Percentiles rank a stretch among this genome's conserved stretches.
phyloP scores from a whole-genome alignment of 2,888 invertebrate genomes.

The Molorchus minor region DNA sequence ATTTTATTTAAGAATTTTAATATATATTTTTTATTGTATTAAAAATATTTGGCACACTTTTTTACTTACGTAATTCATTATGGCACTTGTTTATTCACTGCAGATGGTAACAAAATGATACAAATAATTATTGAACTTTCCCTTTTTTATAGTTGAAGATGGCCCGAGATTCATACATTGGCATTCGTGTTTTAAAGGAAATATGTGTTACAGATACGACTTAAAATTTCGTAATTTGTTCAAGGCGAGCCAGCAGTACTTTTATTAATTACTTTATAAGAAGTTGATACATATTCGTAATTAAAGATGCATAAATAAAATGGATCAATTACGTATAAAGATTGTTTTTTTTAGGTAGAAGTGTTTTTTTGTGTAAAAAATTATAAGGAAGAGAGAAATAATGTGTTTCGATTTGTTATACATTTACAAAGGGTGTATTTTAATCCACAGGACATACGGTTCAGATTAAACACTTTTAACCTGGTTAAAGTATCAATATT shows the following conservation, averaged over 20 bases:
- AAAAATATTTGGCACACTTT: constrained; percentile 7
- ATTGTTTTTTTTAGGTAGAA: too few relatives aligned
- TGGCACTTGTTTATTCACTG: constrained; percentile 14
- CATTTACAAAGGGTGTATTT: too few relatives aligned
- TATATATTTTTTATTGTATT: too few relatives aligned
- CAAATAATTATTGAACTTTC: constrained; percentile 15
- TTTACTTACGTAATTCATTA: constrained; percentile 31
- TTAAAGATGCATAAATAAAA: too few relatives aligned
- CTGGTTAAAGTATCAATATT: too few relatives aligned
- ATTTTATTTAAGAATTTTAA: too few relatives aligned
- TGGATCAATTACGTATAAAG: too few relatives aligned
- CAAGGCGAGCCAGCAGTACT: constrained; percentile 15
- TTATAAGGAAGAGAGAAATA: too few relatives aligned
- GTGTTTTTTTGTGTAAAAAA: too few relatives aligned
- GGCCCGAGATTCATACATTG: constrained; percentile 1
- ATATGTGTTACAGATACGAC: constrained; percentile 15
- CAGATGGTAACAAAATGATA: constrained; percentile 15
- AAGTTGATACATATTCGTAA: neutral
- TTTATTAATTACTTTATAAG: constrained; percentile 5
- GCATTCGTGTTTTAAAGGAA: neutral
- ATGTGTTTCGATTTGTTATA: too few relatives aligned
- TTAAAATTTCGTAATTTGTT: constrained; percentile 14
- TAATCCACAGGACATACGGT: too few relatives aligned
- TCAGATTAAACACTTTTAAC: too few relatives aligned
- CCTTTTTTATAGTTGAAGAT: constrained; percentile 18